Evolutionary conservation across 2,113 vertebrate genomes (phyloP), one percentile per base, ranked within the genome.

Genomic region (Alethe castanea): DNA sequence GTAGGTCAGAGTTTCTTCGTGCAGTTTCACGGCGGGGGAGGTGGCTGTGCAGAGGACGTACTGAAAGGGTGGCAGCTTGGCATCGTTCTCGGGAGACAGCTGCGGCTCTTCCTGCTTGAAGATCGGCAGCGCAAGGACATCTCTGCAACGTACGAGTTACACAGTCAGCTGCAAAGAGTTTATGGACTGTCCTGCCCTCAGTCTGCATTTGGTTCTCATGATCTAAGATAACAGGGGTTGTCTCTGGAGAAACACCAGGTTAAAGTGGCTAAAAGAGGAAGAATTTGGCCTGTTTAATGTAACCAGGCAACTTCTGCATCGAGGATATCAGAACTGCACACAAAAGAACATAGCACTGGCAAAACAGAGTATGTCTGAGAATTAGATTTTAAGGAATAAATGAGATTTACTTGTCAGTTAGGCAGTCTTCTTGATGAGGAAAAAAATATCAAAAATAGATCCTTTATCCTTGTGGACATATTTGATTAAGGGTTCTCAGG

Each of bases 1-100:
- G 94, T 99, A 99, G 50, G 99, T 99, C 95, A 99, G 97, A 4
- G 98, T 98, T 96, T 99, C 99, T 8, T 99, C 99, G 0, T 99
- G 99, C 90, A 98, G 97, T 66, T 99, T 99, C 86, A 99, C 98
- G 10, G 99, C 99, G 5, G 99, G 99, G 5, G 99, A 99, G 0
- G 99, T 99, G 90, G 99, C 98, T 7, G 99, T 98, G 81, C 99
- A 99, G 67, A 99, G 97, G 67, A 99, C 95, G 0, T 98, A 99
- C 85, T 99, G 99, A 93, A 99, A 98, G 11, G 98, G 98, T 1
- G 97, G 97, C 93, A 98, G 94, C 60, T 98, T 98, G 87, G 97
- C 76, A 50, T 97, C 98, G 0, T 96, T 98, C 88, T 98, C 98
- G 1, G 98, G 97, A 84, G 98, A 98, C 12, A 98, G 97, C 61